Base-by-base conservation (phyloP, 2,888 invertebrate species). In the Epirrita christyi region DNA sequence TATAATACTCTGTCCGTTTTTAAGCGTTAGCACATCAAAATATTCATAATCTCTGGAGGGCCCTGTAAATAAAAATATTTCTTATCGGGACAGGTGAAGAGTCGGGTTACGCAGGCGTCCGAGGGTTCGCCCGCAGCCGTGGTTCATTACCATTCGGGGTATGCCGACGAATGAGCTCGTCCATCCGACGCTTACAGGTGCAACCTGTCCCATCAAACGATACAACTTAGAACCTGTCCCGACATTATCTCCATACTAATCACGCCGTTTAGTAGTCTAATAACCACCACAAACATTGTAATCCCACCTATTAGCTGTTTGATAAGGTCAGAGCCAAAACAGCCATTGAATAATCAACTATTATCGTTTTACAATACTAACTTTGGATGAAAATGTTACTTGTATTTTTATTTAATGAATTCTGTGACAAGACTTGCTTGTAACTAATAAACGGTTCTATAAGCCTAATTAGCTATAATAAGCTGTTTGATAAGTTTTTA, bases 51-150 rank as follows among this genome's bases (percentile, higher is more conserved):
- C 83, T 85, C 79, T 70, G 82, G 83, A 83, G 86, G 87, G 85
- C 82, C 84, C 66, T 78, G 84, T 89, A 86, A 87, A 88, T 86
- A 86, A 88, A 86, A 88, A 88, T 86, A 87, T 88, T 84, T 84
- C 75, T 80, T 84, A 82, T 76, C 72, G 73, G 72, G 91, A 88
- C 91, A 91, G 91, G 90, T 91, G 91, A 70, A 80, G 87, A 76
- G 78, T 90, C 85, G 73, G 83, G 89, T 90, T 90, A 87, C 89
- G 80, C 68, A 68, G 67, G 66, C 66, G 61, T 59, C 52, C 52
- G 65, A 56, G 59, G 59, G 53, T 44, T 55, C 54, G 50, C 44
- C 57, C 70, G 61, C 64, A 63, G 66, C 64, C 59, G 63, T 61
- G 64, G 67, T 75, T 86, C 82, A 86, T 90, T 89, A 86, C 78